A percentile compares a stretch with the other conserved stretches of the same genome.
Conservation (phyloP, 2,797 vertebrate genomes). For the Salmo trutta region DNA sequence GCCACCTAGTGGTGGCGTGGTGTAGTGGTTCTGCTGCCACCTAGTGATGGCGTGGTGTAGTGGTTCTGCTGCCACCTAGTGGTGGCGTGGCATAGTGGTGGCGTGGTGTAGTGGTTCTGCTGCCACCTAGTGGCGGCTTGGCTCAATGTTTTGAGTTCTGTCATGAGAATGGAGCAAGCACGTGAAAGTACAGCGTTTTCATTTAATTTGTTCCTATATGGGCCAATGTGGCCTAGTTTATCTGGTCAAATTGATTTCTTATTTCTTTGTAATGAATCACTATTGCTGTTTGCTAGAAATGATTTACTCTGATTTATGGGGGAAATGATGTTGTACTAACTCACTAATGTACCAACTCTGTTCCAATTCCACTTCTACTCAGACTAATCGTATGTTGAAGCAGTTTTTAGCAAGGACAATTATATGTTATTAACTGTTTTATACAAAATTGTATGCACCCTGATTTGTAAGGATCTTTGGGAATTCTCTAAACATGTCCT, state of each 20-base stretch:
- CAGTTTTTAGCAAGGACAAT: no score
- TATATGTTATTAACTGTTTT: background rate
- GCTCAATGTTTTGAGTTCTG: background rate
- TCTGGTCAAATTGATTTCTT: background rate
- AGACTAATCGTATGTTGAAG: background rate
- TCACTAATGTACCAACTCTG: no score
- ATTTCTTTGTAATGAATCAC: background rate
- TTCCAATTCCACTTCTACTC: background rate
- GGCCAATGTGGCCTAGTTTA: background rate
- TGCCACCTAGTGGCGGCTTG: background rate
- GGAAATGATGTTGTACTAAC: no score
- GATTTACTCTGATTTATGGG: background rate
- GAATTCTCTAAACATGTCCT: background rate
- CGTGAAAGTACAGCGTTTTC: background rate
- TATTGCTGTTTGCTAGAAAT: background rate
- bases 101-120: no score
- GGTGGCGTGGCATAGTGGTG: no score
- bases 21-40: no score
- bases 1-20: no score
- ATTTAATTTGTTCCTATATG: background rate
- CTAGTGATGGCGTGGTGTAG: no score
- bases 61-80: no score
- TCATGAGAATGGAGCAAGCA: background rate
- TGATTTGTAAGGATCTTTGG: background rate
- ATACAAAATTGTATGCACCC: background rate